Conservation (phyloP, 2,113 vertebrate species). For the Sphyrna mokarran region DNA sequence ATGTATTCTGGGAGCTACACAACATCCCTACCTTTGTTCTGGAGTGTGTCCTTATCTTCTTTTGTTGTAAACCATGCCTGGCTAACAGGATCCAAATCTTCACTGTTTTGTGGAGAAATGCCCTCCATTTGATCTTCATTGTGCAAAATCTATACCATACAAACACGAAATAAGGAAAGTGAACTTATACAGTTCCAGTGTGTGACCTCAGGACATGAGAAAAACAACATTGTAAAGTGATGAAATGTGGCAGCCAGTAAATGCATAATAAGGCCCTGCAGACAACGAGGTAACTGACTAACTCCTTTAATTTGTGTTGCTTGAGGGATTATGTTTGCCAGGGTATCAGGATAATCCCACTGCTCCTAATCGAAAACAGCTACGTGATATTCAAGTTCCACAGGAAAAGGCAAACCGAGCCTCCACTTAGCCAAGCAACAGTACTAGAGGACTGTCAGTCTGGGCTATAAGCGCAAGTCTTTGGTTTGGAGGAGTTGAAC, state of each 20-base stretch:
- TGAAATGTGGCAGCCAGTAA: background rate
- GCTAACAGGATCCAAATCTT: conserved; percentile 86
- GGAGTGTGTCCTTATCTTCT: conserved; percentile 93
- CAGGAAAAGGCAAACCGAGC: background rate
- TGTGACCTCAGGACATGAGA: background rate
- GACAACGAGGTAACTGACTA: background rate
- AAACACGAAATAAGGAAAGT: conserved; percentile 34
- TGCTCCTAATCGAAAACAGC: background rate
- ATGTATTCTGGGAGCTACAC: background rate
- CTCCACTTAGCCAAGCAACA: background rate
- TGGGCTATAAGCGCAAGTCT: background rate
- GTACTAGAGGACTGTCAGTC: background rate
- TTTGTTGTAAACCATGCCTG: conserved; percentile 99
- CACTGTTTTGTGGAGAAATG: conserved; percentile 67
- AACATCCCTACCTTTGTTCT: conserved; percentile 80
- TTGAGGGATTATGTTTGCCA: background rate
- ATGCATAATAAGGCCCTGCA: background rate
- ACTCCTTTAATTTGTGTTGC: background rate
- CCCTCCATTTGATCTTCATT: conserved; percentile 70
- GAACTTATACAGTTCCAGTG: background rate
- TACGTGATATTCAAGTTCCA: background rate
- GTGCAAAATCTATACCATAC: conserved; percentile 71
- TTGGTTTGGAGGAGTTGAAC: background rate
- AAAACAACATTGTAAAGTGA: background rate
- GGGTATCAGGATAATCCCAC: background rate